Conservation (phyloP, 2,113 vertebrate species). For the Hirundichthys speculiger region DNA sequence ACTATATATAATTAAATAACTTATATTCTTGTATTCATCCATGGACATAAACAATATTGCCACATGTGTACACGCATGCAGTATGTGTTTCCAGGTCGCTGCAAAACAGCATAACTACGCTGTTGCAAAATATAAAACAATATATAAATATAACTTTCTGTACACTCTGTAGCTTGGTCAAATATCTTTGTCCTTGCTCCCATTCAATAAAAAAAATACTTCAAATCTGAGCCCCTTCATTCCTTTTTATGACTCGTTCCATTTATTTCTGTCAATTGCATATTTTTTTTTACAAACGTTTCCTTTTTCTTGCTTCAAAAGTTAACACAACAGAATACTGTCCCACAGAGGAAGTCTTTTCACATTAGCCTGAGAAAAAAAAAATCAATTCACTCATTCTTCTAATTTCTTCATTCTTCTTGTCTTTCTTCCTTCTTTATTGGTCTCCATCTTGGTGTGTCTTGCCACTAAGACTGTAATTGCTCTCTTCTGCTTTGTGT, state of each 20-base stretch:
- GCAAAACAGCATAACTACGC: no score
- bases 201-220: no score
- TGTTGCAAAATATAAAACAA: no score
- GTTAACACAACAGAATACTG: slow-evolving; percentile 16
- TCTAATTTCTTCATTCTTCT: slow-evolving; percentile 20
- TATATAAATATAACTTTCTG: no score
- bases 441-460: slow-evolving; percentile 38
- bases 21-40: background rate
- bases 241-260: no score
- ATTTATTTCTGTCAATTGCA: background rate
- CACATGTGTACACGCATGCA: no score
- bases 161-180: no score
- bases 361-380: background rate
- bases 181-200: no score
- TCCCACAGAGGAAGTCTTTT: slow-evolving; percentile 6
- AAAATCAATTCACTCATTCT: slow-evolving; percentile 37
- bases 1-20: slow-evolving; percentile 11
- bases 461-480: slow-evolving; percentile 48
- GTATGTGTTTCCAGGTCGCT: no score
- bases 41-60: background rate
- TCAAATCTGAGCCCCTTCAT: no score
- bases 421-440: slow-evolving; percentile 32
- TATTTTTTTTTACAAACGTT: background rate
- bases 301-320: background rate
- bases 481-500: slow-evolving; percentile 46